Conservation (phyloP, 35 echinoderm and acorn worm species). For the Lytechinus pictus region DNA sequence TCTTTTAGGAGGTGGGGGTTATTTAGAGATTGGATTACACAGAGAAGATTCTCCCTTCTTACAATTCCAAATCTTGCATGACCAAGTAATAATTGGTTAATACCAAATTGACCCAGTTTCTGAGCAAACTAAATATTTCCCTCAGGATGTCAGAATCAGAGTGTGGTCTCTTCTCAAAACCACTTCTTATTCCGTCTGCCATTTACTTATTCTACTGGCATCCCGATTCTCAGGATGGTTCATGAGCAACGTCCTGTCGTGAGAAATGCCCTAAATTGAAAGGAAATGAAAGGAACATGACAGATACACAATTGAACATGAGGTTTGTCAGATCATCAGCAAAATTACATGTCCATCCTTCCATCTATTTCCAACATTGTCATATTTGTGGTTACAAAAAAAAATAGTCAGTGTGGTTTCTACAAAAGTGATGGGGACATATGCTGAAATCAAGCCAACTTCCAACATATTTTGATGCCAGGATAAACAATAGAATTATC, state of each 20-base stretch:
- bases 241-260: background rate
- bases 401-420: background rate
- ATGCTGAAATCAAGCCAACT: too few species aligned
- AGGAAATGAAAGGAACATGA: slow-evolving; percentile 18
- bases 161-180: background rate
- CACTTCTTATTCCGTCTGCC: background rate
- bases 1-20: too few species aligned
- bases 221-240: background rate
- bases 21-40: too few species aligned
- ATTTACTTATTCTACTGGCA: background rate
- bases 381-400: background rate
- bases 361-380: background rate
- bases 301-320: background rate
- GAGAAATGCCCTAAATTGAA: background rate
- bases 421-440: background rate
- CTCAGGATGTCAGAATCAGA: background rate
- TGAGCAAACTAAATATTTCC: background rate
- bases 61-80: background rate
- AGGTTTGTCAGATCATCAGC: background rate
- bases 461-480: too few species aligned
- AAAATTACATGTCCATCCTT: background rate
- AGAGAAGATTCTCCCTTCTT: background rate
- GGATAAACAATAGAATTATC: too few species aligned
- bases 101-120: background rate
- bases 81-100: background rate